phyloP scores from a whole-genome alignment of 1,140 invertebrate genomes.

The Cydia strobilella region DNA sequence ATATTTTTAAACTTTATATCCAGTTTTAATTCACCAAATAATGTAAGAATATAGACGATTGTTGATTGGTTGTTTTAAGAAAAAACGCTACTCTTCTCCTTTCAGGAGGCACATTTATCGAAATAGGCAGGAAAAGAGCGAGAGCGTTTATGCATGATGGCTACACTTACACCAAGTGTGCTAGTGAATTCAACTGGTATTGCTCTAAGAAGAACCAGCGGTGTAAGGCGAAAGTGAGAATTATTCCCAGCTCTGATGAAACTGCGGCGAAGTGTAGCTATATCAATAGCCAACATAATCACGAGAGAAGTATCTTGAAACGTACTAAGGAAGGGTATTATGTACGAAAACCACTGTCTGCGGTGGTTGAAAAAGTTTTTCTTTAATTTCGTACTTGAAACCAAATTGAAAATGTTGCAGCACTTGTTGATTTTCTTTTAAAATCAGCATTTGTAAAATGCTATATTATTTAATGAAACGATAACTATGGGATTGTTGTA shows the following conservation, averaged over 20 bases:
- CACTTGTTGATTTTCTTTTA: too few species aligned
- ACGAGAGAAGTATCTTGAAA: not conserved
- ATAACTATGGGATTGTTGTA: too few species aligned
- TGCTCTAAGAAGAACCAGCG: conserved; percentile 16
- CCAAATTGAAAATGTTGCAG: not conserved
- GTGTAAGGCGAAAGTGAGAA: conserved; percentile 17
- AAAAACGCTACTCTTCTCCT: not conserved
- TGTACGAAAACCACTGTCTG: not conserved
- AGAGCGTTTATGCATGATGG: conserved; percentile 7
- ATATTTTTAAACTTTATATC: too few species aligned
- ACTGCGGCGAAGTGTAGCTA: not conserved
- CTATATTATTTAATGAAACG: too few species aligned
- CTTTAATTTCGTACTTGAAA: not conserved
- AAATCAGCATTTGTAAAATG: too few species aligned
- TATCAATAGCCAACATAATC: conserved; percentile 2
- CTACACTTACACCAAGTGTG: conserved; percentile 1
- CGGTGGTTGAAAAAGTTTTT: not conserved
- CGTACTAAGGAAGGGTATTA: not conserved
- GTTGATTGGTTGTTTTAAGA: not conserved
- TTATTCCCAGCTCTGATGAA: not conserved
- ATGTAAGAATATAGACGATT: not conserved
- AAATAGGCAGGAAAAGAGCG: not conserved
- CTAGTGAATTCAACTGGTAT: conserved; percentile 16
- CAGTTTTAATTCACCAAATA: not conserved
- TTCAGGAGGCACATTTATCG: conserved; percentile 6